Percentiles rank a stretch among this genome's conserved stretches.
These are phyloP conservation scores for Drosophila varians DNA, from an alignment of 1,140 invertebrate species.

Conservation along the genomic window DNA sequence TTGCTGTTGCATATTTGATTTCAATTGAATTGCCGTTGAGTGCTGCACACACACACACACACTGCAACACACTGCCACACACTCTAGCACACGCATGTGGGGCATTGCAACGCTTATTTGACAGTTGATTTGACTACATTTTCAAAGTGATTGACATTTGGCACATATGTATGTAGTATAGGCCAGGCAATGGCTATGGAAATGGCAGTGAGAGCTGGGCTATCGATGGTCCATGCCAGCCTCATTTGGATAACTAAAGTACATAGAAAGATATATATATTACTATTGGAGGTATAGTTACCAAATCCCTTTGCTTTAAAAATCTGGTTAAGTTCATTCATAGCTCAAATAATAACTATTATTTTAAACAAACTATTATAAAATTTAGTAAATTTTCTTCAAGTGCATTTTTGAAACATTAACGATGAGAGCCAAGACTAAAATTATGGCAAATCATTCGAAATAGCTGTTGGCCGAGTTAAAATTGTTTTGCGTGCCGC, in stretches of 20 bases:
- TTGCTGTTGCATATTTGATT: slow-evolving; percentile 81
- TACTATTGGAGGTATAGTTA: too few relatives aligned
- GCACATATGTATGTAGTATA: slow-evolving; percentile 62
- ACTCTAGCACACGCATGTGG: slow-evolving; percentile 10
- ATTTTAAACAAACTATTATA: too few relatives aligned
- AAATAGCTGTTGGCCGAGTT: slow-evolving; percentile 34
- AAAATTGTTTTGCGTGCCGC: slow-evolving; percentile 59
- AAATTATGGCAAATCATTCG: slow-evolving; percentile 40
- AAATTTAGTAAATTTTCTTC: background rate
- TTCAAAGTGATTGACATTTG: slow-evolving; percentile 79
- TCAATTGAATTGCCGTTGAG: slow-evolving; percentile 79
- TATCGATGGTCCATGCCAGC: background rate
- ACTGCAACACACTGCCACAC: slow-evolving; percentile 5
- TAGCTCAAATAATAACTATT: too few relatives aligned
- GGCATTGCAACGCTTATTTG: slow-evolving; percentile 74
- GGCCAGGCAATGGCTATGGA: slow-evolving; percentile 18
- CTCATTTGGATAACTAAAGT: slow-evolving; percentile 2
- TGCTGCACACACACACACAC: slow-evolving; percentile 53
- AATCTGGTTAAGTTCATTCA: too few relatives aligned
- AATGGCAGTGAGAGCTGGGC: slow-evolving; percentile 12
- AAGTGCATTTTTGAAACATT: background rate
- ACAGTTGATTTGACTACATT: slow-evolving; percentile 80
- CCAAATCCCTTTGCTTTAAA: too few relatives aligned
- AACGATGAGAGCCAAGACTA: slow-evolving; percentile 7
- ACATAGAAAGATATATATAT: background rate